Evolutionary conservation across 2,888 invertebrate species (phyloP), one percentile per base, ranked within the genome.

Genomic region (Chloroclystis v-ata): DNA sequence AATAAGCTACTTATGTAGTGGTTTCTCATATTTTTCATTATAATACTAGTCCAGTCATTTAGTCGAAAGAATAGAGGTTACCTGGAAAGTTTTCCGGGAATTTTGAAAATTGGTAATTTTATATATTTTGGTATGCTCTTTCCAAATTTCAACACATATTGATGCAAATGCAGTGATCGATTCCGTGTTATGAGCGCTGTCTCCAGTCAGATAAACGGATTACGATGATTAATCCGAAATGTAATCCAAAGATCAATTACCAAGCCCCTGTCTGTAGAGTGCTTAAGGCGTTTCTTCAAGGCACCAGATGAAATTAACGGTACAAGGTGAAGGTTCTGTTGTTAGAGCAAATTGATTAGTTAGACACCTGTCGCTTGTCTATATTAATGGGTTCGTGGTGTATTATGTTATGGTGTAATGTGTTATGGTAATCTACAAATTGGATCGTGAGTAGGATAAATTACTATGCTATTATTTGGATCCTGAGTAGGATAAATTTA

Each of bases 251-350:
- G 13, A 47, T 41, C 41, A 33, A 52, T 47, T 45, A 42, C 35
- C 13, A 29, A 24, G 41, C 39, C 53, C 16, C 39, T 14, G 49
- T 56, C 50, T 50, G 39, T 16, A 20, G 20, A 35, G 8, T 24
- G 35, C 35, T 20, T 11, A 11, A 8, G 20, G 35, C 35, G 32
- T 33, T 13, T 6, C 6, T n/a, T 33, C 32, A 33, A 33, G 32
- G 32, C 10, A 16, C 6, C 6, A 16, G 16, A 14, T 33, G n/a
- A 9, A 13, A 30, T 30, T 30, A 35, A 10, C 7, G 11, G 10
- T 10, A 10, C 61, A 64, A 64, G 67, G 69, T 49, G 53, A 51
- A 53, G 45, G 44, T 30, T 37, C 40, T 43, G 57, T 65, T 61
- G 58, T 53, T 55, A 42, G 55, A 55, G 61, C 62, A 63, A 66